These are phyloP conservation scores for Tragelaphus strepsiceros DNA, from an alignment of 2,113 vertebrate genomes.

Conservation along the genomic window DNA sequence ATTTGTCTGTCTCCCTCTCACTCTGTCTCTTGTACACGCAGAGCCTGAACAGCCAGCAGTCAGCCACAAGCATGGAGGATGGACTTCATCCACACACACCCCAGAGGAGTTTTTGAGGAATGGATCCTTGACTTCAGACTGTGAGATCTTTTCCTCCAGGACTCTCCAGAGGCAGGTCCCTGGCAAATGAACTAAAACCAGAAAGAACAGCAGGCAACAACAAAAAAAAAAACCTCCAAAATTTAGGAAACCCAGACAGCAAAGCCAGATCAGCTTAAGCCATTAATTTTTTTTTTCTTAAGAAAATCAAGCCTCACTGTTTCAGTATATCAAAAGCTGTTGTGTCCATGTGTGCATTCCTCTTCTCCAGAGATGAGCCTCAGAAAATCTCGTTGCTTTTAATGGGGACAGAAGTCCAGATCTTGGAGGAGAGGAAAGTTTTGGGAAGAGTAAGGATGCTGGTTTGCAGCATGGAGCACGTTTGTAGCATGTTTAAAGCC, in stretches of 20 bases:
- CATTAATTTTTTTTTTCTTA: constrained; percentile 43
- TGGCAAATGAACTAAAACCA: constrained; percentile 63
- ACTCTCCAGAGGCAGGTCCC: constrained; percentile 77
- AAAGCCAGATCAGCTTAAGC: constrained; percentile 49
- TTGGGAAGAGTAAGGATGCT: background rate
- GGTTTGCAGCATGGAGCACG: background rate
- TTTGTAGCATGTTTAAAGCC: background rate
- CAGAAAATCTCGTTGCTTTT: background rate
- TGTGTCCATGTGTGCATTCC: background rate
- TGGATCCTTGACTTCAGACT: constrained; percentile 70
- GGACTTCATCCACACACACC: constrained; percentile 50
- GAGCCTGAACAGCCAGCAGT: constrained; percentile 55
- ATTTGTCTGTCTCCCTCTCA: background rate
- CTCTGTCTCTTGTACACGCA: background rate
- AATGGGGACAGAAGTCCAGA: background rate
- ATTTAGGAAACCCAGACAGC: constrained; percentile 52
- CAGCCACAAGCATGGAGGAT: constrained; percentile 34
- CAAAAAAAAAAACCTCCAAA: constrained; percentile 8
- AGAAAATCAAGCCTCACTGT: background rate
- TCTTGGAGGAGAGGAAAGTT: background rate
- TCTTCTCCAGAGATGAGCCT: background rate
- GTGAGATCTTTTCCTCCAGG: constrained; percentile 68
- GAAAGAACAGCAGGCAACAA: background rate
- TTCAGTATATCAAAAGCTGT: background rate
- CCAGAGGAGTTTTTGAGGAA: constrained; percentile 57